Conservation (phyloP, 1,140 invertebrate species). For the Drosophila kurseongensis region DNA sequence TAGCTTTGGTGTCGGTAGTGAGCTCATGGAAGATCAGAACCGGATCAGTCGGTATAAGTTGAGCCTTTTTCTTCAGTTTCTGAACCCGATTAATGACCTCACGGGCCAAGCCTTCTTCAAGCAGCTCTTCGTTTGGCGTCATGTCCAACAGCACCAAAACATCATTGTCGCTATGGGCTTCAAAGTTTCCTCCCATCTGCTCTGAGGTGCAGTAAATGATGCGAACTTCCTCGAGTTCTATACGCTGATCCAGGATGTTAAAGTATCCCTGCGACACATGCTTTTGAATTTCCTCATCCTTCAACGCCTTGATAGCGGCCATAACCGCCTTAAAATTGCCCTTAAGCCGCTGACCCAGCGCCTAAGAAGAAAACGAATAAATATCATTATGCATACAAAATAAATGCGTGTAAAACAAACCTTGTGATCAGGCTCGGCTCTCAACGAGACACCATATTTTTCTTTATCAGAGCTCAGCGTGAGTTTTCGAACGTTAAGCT, state of each 20-base stretch:
- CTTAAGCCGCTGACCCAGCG: conserved; percentile 94
- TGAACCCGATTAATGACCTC: conserved; percentile 99
- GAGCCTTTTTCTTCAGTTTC: conserved; percentile 98
- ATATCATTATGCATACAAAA: background rate
- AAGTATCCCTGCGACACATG: conserved; percentile 91
- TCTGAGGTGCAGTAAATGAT: conserved; percentile 92
- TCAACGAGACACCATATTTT: conserved; percentile 96
- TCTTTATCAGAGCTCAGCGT: conserved; percentile 96
- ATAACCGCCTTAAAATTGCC: conserved; percentile 95
- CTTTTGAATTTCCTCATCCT: conserved; percentile 92
- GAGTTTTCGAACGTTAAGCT: conserved; percentile 96
- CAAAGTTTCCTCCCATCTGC: conserved; percentile 88
- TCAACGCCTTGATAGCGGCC: conserved; percentile 92
- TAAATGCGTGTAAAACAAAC: conserved; percentile 16
- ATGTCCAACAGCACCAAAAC: conserved; percentile 92
- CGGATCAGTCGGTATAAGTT: conserved; percentile 95
- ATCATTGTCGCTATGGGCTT: conserved; percentile 95
- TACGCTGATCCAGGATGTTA: conserved; percentile 89
- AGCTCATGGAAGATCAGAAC: conserved; percentile 94
- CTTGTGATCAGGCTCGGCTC: conserved; percentile 96
- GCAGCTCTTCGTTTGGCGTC: conserved; percentile 94
- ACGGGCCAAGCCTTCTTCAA: conserved; percentile 95
- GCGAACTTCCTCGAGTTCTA: conserved; percentile 93
- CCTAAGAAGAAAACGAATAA: conserved; percentile 48
- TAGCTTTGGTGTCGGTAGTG: conserved; percentile 43